A percentile compares a stretch with the other conserved stretches of the same genome.
These are phyloP conservation scores for Drosophila sordidula DNA, from an alignment of 2,888 invertebrate genomes.

Conservation along the genomic window DNA sequence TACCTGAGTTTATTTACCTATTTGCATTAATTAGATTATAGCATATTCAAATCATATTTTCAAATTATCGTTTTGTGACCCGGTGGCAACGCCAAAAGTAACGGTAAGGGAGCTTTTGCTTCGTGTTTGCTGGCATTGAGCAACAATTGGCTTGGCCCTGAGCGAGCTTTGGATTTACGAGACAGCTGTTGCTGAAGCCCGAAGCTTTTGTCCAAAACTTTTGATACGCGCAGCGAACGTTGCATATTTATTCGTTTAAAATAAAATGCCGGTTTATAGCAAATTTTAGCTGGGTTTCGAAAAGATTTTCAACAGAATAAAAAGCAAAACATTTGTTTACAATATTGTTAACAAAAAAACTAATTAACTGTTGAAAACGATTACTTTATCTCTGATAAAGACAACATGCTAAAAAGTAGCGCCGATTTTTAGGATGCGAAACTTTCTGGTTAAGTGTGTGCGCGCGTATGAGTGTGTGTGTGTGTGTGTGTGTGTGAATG, in stretches of 20 bases:
- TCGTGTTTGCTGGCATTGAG: slow-evolving; percentile 32
- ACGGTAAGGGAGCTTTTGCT: slow-evolving; percentile 40
- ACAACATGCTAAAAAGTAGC: slow-evolving; percentile 11
- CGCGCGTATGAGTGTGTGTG: slow-evolving; percentile 21
- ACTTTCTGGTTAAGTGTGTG: slow-evolving; percentile 43
- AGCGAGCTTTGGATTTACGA: slow-evolving; percentile 44
- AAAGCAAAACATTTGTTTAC: background rate
- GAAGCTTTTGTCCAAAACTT: slow-evolving; percentile 55
- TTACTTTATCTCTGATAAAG: slow-evolving; percentile 1
- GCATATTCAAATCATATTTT: no score
- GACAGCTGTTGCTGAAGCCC: slow-evolving; percentile 63
- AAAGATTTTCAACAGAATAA: background rate
- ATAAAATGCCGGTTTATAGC: slow-evolving; percentile 29
- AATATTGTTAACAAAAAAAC: background rate
- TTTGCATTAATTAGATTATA: background rate
- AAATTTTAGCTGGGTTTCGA: background rate
- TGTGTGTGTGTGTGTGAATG: slow-evolving; percentile 34
- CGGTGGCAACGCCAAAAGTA: slow-evolving; percentile 57
- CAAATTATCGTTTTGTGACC: background rate
- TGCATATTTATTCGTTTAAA: slow-evolving; percentile 21
- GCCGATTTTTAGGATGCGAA: slow-evolving; percentile 32
- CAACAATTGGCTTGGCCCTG: slow-evolving; percentile 35
- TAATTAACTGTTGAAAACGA: background rate
- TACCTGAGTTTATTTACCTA: background rate
- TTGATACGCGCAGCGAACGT: slow-evolving; percentile 8